Conservation (phyloP, 2,797 vertebrate species). For the Chaunax sp. region DNA sequence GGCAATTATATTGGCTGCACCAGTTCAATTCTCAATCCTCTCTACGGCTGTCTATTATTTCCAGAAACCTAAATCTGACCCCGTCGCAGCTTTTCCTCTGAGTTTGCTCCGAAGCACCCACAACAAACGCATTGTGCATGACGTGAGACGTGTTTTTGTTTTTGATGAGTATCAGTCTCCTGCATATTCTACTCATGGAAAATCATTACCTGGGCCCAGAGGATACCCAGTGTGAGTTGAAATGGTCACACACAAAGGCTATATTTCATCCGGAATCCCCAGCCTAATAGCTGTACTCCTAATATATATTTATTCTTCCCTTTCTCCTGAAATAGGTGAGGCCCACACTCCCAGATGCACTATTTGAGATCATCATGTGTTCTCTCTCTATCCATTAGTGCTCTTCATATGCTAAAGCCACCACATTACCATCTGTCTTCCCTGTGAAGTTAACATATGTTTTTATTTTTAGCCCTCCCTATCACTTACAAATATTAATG, state of each 20-base stretch:
- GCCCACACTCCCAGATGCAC: conserved; percentile 58
- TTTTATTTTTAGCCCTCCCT: conserved; percentile 64
- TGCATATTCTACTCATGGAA: conserved; percentile 45
- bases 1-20: conserved; percentile 47
- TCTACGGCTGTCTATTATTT: conserved; percentile 36
- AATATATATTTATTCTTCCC: conserved; percentile 51
- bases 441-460: conserved; percentile 62
- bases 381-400: conserved; percentile 62
- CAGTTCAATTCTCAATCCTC: conserved; percentile 42
- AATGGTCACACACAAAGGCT: conserved; percentile 37
- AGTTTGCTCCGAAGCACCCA: not conserved
- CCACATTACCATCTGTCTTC: conserved; percentile 60
- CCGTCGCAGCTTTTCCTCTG: conserved; percentile 17
- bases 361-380: conserved; percentile 70
- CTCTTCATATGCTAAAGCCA: conserved; percentile 41
- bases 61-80: conserved; percentile 29
- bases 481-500: conserved; percentile 70
- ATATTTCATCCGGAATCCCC: conserved; percentile 57
- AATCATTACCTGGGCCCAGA: conserved; percentile 60
- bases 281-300: conserved; percentile 48
- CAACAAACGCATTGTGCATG: not conserved
- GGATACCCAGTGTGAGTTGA: conserved; percentile 30
- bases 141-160: conserved; percentile 46
- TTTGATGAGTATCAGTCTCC: conserved; percentile 26
- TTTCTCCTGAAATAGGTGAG: conserved; percentile 47